Evolutionary conservation across 2,888 invertebrate genomes (phyloP).

Genomic region (Uropetala carovei): DNA sequence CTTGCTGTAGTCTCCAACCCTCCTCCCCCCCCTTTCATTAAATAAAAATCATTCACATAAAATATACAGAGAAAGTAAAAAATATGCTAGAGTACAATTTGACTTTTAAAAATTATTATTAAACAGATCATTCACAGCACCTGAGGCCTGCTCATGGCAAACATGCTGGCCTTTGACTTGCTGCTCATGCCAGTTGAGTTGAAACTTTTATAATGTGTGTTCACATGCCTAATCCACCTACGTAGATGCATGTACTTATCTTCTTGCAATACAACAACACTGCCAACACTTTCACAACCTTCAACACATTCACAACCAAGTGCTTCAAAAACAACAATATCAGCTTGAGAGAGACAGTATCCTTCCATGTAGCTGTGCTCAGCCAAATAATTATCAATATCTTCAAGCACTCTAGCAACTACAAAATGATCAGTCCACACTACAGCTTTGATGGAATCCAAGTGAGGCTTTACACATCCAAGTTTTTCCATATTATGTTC

Average conservation of each 20-base stretch:
- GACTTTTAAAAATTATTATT: background rate
- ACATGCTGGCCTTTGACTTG: conserved; percentile 52
- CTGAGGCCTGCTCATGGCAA: conserved; percentile 56
- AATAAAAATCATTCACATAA: background rate
- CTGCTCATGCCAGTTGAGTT: conserved; percentile 57
- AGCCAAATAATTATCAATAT: conserved; percentile 74
- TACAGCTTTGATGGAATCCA: conserved; percentile 39
- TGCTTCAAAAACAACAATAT: conserved; percentile 72
- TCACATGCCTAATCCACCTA: conserved; percentile 61
- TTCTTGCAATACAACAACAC: conserved; percentile 48
- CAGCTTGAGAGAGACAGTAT: conserved; percentile 74
- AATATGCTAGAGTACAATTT: background rate
- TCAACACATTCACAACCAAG: conserved; percentile 56
- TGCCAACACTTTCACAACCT: conserved; percentile 42
- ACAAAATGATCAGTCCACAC: conserved; percentile 49
- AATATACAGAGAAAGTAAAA: background rate
- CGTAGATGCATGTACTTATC: conserved; percentile 58
- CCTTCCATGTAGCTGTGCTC: conserved; percentile 75
- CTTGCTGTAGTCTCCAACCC: no score
- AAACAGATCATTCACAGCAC: conserved; percentile 53
- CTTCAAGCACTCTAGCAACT: conserved; percentile 65
- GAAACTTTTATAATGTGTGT: conserved; percentile 44
- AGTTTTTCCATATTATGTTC: conserved; percentile 38
- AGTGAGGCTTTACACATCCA: background rate
- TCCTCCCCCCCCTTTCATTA: no score